Evolutionary conservation across 1,140 invertebrate genomes (phyloP).

Genomic region (Ptiloglossa arizonensis): DNA sequence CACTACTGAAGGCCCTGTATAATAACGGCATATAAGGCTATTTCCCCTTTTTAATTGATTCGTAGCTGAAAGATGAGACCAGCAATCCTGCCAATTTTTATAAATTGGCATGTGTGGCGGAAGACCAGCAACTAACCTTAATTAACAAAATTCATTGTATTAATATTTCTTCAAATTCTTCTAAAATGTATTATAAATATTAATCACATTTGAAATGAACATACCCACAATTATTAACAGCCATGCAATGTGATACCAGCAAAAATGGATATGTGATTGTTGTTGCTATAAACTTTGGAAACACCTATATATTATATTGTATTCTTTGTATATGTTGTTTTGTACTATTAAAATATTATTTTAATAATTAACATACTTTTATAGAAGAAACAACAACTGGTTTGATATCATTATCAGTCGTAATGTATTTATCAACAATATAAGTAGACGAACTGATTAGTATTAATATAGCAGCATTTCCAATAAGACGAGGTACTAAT

Average conservation of each 20-base stretch:
- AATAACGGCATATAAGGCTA: conserved; percentile 91
- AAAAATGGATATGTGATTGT: conserved; percentile 92
- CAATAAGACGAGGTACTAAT: conserved; percentile 90
- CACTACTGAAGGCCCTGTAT: conserved; percentile 85
- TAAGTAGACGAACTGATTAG: conserved; percentile 89
- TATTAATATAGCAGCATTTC: conserved; percentile 88
- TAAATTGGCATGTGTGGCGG: conserved; percentile 92
- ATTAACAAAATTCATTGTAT: conserved; percentile 62
- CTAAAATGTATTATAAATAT: neutral
- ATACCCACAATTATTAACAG: conserved; percentile 89
- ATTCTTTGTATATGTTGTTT: neutral
- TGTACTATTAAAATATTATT: too few relatives aligned
- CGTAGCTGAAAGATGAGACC: conserved; percentile 86
- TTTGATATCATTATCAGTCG: conserved; percentile 88
- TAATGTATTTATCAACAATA: conserved; percentile 89
- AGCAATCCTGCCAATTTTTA: conserved; percentile 89
- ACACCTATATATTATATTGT: too few relatives aligned
- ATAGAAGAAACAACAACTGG: conserved; percentile 84
- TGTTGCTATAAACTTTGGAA: conserved; percentile 87
- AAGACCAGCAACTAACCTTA: conserved; percentile 87
- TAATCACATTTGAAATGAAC: conserved; percentile 54
- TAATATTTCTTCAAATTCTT: neutral
- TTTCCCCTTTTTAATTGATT: conserved; percentile 92
- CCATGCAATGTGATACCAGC: conserved; percentile 94
- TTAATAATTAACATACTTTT: conserved; percentile 79